Base-by-base conservation (phyloP, 2,113 vertebrate species). In the Ginglymostoma cirratum region DNA sequence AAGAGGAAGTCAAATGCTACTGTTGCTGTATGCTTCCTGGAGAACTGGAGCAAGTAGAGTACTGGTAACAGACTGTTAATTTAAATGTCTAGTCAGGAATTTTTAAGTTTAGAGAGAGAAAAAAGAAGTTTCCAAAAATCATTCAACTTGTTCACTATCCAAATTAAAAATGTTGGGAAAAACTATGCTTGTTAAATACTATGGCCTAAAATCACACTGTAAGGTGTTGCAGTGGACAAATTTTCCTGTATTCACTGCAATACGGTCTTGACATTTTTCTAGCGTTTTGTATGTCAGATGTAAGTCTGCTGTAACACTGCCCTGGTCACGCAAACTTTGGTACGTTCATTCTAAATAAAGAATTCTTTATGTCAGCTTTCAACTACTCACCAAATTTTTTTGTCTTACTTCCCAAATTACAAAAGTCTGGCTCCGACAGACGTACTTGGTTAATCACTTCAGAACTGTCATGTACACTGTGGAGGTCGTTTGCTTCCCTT, bases 341-440 rank as follows among this genome's bases (percentile, higher is more conserved):
- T 83, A 38, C 89, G 42, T 21, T 66, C 38, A 93, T 93, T 93
- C 89, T 93, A 93, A 93, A 93, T 93, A 66, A 93, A 93, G 89
- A 93, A 38, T 93, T 67, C 61, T 93, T 67, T 93, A 66, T 93
- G 89, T 93, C 89, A 93, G 89, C 89, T 38, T 38, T 93, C 5
- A 93, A 38, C 61, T 66, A 42, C n/a, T 66, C 89, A 67, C 89
- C 34, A 93, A 23, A 76, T 76, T 93, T 61, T 48, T 93, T 93
- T 24, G 65, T 67, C 89, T 67, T 93, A 93, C 89, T 93, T 93
- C 89, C 89, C 61, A 93, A 93, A 67, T 93, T 93, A 66, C 65
- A 61, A 38, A 93, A 93, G 55, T 67, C 19, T 66, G 61, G 89
- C 61, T 93, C 65, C 34, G 5, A 93, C 89, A 66, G 34, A 93